Evolutionary conservation across 1,140 invertebrate genomes (phyloP), one percentile per base, ranked within the genome.

Genomic region (Aculops lycopersici): DNA sequence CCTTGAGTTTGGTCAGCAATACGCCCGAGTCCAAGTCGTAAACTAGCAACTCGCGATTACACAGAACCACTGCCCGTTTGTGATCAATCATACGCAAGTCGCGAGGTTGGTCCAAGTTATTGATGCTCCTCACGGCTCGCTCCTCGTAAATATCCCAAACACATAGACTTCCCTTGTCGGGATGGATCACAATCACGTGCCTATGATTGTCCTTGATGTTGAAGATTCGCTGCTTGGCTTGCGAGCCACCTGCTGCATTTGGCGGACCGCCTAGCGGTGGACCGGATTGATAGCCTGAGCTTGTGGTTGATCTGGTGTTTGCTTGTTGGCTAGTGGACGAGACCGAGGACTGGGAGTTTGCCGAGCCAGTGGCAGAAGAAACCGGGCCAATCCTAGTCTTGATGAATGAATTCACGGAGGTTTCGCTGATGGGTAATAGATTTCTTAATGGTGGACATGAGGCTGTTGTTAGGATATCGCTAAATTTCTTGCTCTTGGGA

Each of bases 1-100:
- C 64, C 51, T 78, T 76, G 8, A 81, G 53, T 43, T 75, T 69
- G 5, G 67, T 68, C 21, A 72, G 46, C 48, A 72, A 66, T 40
- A 58, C 58, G 41, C 74, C 75, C 53, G 66, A 63, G 51, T 78
- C 65, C 13, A 81, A 55, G 57, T 81, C 68, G 48, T 74, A 77
- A 14, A 78, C 66, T 43, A 66, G 62, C 3, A 81, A 63, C 54
- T 81, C 74, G 17, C 77, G 56, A 38, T 71, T 64, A 53, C 75
- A 79, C 15, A 81, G 58, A 31, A 79, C 72, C 43, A 79, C 67
- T 43, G 71, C 74, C 42, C 66, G 64, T 48, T 64, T 64, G 48
- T 69, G 64, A 51, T 78, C 54, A 35, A 61, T 50, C 50, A 60
- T 52, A 40, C 51, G 47, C 4, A 62, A 42, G 40, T 57, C 53